Evolutionary conservation across 2,113 vertebrate genomes (phyloP), one percentile per base, ranked within the genome.

Genomic region (Aegotheles bennettii): DNA sequence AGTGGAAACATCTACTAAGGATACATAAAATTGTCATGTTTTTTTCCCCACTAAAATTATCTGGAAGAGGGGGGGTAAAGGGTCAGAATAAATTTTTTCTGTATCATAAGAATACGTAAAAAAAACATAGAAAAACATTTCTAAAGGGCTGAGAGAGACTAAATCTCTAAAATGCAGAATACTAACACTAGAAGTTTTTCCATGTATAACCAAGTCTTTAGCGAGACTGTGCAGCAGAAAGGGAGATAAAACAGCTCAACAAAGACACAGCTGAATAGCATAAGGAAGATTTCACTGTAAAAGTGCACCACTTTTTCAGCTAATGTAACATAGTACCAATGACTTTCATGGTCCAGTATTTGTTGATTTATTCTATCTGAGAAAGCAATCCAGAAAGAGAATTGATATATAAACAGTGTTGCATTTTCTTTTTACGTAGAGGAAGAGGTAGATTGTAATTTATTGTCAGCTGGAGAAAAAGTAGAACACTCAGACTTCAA

Each of bases 41-140:
- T 60, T n/a, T 54, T 31, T 13, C 16, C 11, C 7, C 26, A 11
- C 5, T 57, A 57, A 64, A 82, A 64, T 77, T 45, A 77, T 45
- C 25, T 57, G 14, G 14, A 69, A 51, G 60, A 50, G 2, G 1
- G 7, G 2, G 5, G 1, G 36, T 26, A 4, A n/a, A n/a, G 2
- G 3, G 3, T 61, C 47, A 53, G 61, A 89, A 67, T 17, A 29
- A 7, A 61, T 35, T 53, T 8, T 38, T 78, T 82, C 16, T 67
- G 3, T 43, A 10, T 40, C 28, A 31, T 25, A 83, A 43, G 20
- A 51, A n/a, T 42, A 74, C 47, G 36, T 35, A 35, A 47, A 86
- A 77, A 63, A 65, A 23, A 20, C 6, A 38, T 17, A 23, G 13
- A n/a, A 84, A 61, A 70, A 0, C 10, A 57, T 42, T 71, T 71